phyloP scores from a whole-genome alignment of 1,140 invertebrate genomes.

The Diachasmimorpha longicaudata region DNA sequence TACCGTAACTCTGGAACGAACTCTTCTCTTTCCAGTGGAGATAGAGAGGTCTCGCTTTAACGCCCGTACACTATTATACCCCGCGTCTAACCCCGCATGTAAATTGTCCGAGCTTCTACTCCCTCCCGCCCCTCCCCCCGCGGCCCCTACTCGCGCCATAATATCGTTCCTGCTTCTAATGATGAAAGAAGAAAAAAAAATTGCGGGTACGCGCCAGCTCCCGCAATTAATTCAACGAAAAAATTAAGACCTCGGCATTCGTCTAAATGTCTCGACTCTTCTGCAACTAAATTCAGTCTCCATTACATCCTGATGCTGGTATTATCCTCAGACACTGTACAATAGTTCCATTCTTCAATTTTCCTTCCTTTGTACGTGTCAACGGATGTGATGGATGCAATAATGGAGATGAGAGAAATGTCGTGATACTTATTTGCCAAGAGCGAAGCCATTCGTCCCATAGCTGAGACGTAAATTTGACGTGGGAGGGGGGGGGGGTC shows the following conservation, averaged over 20 bases:
- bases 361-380: background rate
- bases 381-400: background rate
- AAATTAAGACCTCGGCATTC: slow-evolving; percentile 34
- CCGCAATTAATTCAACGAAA: slow-evolving; percentile 37
- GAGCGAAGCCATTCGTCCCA: background rate
- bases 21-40: slow-evolving; percentile 13
- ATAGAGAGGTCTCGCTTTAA: slow-evolving; percentile 1
- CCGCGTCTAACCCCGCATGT: slow-evolving; percentile 36
- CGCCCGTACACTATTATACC: slow-evolving; percentile 32
- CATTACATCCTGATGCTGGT: background rate
- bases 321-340: background rate
- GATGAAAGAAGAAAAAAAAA: slow-evolving; percentile 37
- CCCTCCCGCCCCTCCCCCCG: no score
- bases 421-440: background rate
- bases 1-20: slow-evolving; percentile 44
- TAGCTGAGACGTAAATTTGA: background rate
- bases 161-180: slow-evolving; percentile 57
- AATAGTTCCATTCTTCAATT: background rate
- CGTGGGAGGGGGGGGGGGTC: background rate
- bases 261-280: slow-evolving; percentile 1
- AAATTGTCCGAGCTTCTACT: slow-evolving; percentile 45
- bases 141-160: slow-evolving; percentile 43
- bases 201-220: slow-evolving; percentile 15
- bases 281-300: background rate
- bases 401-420: background rate